Evolutionary conservation across 2,797 vertebrate genomes (phyloP).

Genomic region (Morus bassanus): DNA sequence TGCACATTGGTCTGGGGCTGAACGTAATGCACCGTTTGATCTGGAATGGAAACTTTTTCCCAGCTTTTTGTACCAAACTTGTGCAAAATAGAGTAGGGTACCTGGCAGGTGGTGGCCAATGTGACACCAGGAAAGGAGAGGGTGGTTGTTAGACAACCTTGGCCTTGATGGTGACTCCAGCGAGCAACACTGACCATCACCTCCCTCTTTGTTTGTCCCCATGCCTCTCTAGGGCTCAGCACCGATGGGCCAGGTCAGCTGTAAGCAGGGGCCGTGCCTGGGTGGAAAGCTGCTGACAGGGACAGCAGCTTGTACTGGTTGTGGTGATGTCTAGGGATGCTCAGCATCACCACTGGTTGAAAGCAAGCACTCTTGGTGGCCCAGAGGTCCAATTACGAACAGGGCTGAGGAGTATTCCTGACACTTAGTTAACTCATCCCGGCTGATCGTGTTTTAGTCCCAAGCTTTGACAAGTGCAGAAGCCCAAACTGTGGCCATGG

Average conservation of each 20-base stretch:
- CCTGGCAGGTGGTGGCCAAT: neutral
- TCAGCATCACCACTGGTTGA: neutral
- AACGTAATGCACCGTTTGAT: neutral
- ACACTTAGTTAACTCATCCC: neutral
- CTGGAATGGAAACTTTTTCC: neutral
- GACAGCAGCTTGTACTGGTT: neutral
- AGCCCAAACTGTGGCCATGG: neutral
- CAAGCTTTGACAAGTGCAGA: neutral
- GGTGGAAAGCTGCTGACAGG: neutral
- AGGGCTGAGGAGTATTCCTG: neutral
- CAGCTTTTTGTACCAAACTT: neutral
- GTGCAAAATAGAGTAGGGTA: neutral
- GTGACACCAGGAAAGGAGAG: neutral
- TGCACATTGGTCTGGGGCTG: neutral
- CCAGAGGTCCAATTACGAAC: neutral
- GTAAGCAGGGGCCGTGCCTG: neutral
- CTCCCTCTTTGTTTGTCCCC: fast-evolving
- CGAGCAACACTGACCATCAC: neutral
- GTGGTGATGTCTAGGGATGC: neutral
- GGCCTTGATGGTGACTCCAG: neutral
- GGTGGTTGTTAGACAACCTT: neutral
- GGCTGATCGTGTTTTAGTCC: neutral
- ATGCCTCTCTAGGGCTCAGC: neutral
- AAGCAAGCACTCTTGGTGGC: neutral
- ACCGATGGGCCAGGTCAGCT: neutral